Conservation (phyloP, 2,888 invertebrate species). For the Tyria jacobaeae region DNA sequence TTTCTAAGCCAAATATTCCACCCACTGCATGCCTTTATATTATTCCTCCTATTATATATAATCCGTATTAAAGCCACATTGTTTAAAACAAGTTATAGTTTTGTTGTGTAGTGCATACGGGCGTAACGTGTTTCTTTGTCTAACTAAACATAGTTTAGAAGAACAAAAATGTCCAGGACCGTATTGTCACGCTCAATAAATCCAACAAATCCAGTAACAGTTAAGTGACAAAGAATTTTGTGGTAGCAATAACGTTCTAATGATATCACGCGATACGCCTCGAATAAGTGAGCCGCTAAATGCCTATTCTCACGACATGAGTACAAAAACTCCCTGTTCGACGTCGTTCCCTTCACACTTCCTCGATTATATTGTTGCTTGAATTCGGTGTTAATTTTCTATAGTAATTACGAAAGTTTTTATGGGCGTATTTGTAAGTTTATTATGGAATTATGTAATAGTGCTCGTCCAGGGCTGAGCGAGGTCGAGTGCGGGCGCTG, state of each 20-base stretch:
- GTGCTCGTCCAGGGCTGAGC: slow-evolving; percentile 43
- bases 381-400: slow-evolving; percentile 63
- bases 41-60: slow-evolving; percentile 39
- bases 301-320: slow-evolving; percentile 69
- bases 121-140: slow-evolving; percentile 47
- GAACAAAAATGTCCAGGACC: slow-evolving; percentile 57
- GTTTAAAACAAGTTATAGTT: slow-evolving; percentile 50
- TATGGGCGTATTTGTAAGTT: slow-evolving; percentile 56
- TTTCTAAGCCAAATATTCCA: slow-evolving; percentile 58
- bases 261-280: slow-evolving; percentile 74
- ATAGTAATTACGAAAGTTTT: slow-evolving; percentile 62
- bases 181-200: slow-evolving; percentile 69
- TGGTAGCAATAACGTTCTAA: slow-evolving; percentile 73
- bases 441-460: slow-evolving; percentile 53
- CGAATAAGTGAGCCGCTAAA: slow-evolving; percentile 71
- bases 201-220: slow-evolving; percentile 64
- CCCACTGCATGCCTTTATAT: slow-evolving; percentile 49
- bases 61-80: slow-evolving; percentile 48
- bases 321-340: slow-evolving; percentile 49
- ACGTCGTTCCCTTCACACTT: slow-evolving; percentile 53
- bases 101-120: slow-evolving; percentile 48
- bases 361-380: slow-evolving; percentile 58
- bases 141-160: slow-evolving; percentile 47
- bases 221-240: slow-evolving; percentile 78
- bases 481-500: slow-evolving; percentile 49